Evolutionary conservation across 2,888 invertebrate species (phyloP), one percentile per base, ranked within the genome.

Genomic region (Drosophila paracracens): DNA sequence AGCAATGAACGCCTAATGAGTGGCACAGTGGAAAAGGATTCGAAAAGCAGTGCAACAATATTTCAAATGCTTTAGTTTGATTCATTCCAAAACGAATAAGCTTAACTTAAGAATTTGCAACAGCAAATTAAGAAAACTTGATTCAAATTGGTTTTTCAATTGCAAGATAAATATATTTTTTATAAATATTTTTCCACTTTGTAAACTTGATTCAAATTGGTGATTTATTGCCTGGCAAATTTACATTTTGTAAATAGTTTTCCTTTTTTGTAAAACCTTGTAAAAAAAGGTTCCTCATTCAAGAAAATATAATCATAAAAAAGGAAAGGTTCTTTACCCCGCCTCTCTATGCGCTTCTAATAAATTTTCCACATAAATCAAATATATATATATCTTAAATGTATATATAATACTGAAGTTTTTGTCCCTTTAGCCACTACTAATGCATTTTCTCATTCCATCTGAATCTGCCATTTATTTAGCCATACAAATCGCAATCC

Each of bases 1-100:
- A 50, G 53, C 54, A 25, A n/a, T 53, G 58, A 69, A 43, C 43
- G 46, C 56, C 61, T 82, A 82, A 80, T 78, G 74, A 80, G 69
- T 69, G 51, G 21, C 63, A 82, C 79, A 74, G 74, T 79, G 79
- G 63, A 29, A n/a, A 57, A 29, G 21, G 4, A 21, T 43, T 43
- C 8, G 8, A 10, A 31, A 57, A 29, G 46, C 46, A 16, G 25
- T 25, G 16, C 25, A 25, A 25, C 7, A 25, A 16, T 46, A 25
- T 46, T 7, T 4, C 1, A 25, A 46, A 43, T 21, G 21, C 2
- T 11, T 43, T 5, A 0, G 2, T 21, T 43, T 5, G 2, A 11
- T 21, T 21, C 21, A 40, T 11, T 21, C 40, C 1, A 40, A 4
- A 7, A 21, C 7, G 4, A 46, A 21, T 2, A 16, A 16, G 8